These are phyloP conservation scores for Campylorhamphus procurvoides DNA, from an alignment of 2,113 vertebrate genomes.

Conservation along the genomic window DNA sequence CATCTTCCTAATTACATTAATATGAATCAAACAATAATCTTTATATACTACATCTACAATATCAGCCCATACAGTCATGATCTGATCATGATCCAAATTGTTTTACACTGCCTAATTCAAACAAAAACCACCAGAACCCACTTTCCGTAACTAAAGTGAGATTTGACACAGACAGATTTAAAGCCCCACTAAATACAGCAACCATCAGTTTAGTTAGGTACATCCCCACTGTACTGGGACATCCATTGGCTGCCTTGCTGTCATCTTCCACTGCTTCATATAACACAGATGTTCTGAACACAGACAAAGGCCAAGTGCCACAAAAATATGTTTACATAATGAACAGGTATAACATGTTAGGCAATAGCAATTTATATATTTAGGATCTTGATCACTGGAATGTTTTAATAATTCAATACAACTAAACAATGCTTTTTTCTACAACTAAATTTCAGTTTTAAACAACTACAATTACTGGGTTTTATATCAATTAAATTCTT, in stretches of 20 bases:
- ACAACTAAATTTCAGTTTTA: background rate
- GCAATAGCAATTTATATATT: background rate
- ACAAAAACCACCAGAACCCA: background rate
- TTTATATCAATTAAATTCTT: background rate
- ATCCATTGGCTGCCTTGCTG: background rate
- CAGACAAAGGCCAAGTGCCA: background rate
- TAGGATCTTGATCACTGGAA: background rate
- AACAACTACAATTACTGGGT: background rate
- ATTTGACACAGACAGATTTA: background rate
- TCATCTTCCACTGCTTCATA: background rate
- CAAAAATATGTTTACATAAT: background rate
- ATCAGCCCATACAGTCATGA: background rate
- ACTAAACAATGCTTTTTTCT: background rate
- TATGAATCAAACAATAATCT: background rate
- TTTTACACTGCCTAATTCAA: background rate
- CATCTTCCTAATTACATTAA: background rate
- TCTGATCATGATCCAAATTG: background rate
- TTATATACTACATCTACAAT: background rate
- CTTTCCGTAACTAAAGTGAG: background rate
- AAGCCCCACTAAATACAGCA: background rate
- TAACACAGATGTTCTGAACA: background rate
- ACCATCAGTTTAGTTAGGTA: background rate
- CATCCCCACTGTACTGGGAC: background rate
- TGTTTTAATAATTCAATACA: background rate
- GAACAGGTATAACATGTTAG: background rate